These are phyloP conservation scores for Gopherus evgoodei DNA, from an alignment of 2,113 vertebrate species.

Conservation along the genomic window DNA sequence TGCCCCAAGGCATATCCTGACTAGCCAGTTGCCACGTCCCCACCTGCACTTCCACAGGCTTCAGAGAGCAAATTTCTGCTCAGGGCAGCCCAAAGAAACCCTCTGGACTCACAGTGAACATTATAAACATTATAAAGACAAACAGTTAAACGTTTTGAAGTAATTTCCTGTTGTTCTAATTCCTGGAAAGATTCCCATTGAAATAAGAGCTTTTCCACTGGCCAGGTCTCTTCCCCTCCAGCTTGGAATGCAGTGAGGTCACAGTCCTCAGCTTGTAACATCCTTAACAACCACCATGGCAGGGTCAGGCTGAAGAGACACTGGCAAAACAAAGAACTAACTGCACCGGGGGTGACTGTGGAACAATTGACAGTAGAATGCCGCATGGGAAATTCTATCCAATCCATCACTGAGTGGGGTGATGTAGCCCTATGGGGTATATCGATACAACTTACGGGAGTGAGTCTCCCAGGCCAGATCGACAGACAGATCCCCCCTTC, in stretches of 20 bases:
- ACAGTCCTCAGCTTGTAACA: background rate
- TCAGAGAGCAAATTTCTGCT: slow-evolving; percentile 1
- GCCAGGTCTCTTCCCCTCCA: slow-evolving; percentile 2
- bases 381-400: background rate
- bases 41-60: background rate
- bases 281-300: background rate
- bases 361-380: background rate
- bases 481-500: background rate
- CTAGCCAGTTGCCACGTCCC: background rate
- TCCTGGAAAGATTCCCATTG: background rate
- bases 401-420: background rate
- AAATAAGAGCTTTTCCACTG: background rate
- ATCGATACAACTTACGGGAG: background rate
- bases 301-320: background rate
- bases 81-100: background rate
- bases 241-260: background rate
- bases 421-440: too few relatives aligned
- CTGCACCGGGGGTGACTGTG: background rate
- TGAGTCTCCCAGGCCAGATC: background rate
- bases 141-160: background rate
- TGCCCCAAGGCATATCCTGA: background rate
- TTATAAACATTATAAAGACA: slow-evolving; percentile 10
- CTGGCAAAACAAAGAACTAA: slow-evolving; percentile 16
- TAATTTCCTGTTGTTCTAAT: slow-evolving; percentile 3
- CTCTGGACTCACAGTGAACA: background rate